These are phyloP conservation scores for Acrobasis consociella DNA, from an alignment of 2,888 invertebrate genomes.

Conservation along the genomic window DNA sequence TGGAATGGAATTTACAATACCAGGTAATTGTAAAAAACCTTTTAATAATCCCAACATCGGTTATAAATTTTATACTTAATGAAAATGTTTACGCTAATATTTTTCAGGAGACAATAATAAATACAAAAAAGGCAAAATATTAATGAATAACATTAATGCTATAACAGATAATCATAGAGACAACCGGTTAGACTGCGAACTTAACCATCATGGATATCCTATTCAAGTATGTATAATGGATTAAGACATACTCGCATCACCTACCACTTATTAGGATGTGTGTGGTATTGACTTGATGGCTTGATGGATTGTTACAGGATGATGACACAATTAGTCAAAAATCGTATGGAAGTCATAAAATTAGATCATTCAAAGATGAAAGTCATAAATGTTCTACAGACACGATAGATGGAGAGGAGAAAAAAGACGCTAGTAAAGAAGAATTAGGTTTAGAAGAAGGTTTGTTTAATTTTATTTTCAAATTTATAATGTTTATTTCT, in stretches of 20 bases:
- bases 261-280: neutral
- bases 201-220: slow-evolving; percentile 87
- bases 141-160: slow-evolving; percentile 92
- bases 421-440: slow-evolving; percentile 95
- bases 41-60: neutral
- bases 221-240: slow-evolving; percentile 68
- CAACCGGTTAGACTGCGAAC: slow-evolving; percentile 88
- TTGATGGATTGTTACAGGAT: slow-evolving; percentile 76
- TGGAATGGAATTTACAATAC: slow-evolving; percentile 96
- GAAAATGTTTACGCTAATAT: neutral
- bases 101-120: slow-evolving; percentile 91
- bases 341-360: slow-evolving; percentile 96
- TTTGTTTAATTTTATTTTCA: slow-evolving; percentile 40
- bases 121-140: slow-evolving; percentile 90
- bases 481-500: too few relatives aligned
- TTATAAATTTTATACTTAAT: neutral
- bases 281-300: slow-evolving; percentile 7
- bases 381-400: slow-evolving; percentile 95
- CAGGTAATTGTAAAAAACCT: slow-evolving; percentile 81
- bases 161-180: slow-evolving; percentile 89
- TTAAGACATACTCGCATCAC: neutral
- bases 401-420: slow-evolving; percentile 93
- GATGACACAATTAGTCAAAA: slow-evolving; percentile 93
- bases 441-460: slow-evolving; percentile 93
- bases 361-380: slow-evolving; percentile 93